Evolutionary conservation across 1,140 invertebrate species (phyloP).

Genomic region (Drosophila parvula): DNA sequence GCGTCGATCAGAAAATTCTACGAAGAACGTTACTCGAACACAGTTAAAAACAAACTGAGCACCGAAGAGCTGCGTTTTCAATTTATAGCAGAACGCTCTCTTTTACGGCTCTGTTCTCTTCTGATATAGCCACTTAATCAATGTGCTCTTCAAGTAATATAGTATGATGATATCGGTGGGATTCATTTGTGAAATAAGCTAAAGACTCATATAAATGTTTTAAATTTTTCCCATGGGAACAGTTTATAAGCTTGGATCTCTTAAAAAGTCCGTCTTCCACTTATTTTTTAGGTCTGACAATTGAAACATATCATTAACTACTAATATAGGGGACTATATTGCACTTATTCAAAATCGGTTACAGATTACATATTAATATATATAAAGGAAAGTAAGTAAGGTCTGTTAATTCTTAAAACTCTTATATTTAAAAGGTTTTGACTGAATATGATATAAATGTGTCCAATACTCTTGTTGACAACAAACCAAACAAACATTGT

Average conservation of each 20-base stretch:
- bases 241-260: not conserved
- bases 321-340: not conserved
- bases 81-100: not conserved
- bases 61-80: not conserved
- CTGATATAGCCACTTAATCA: not conserved
- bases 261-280: not conserved
- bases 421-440: not conserved
- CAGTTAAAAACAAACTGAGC: constrained; percentile 11
- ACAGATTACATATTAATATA: too few relatives aligned
- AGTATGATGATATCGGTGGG: not conserved
- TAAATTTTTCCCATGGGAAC: not conserved
- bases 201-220: not conserved
- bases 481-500: not conserved
- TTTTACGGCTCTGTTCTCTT: not conserved
- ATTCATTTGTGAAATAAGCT: constrained; percentile 5
- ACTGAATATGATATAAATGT: not conserved
- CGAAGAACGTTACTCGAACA: constrained; percentile 13
- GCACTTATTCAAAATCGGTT: not conserved
- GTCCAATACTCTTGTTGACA: not conserved
- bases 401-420: not conserved
- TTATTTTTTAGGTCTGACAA: not conserved
- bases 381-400: not conserved
- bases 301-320: not conserved
- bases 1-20: not conserved
- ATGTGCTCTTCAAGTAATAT: constrained; percentile 1